Conservation (phyloP, 2,113 vertebrate genomes). For the Erpornis zantholeuca region DNA sequence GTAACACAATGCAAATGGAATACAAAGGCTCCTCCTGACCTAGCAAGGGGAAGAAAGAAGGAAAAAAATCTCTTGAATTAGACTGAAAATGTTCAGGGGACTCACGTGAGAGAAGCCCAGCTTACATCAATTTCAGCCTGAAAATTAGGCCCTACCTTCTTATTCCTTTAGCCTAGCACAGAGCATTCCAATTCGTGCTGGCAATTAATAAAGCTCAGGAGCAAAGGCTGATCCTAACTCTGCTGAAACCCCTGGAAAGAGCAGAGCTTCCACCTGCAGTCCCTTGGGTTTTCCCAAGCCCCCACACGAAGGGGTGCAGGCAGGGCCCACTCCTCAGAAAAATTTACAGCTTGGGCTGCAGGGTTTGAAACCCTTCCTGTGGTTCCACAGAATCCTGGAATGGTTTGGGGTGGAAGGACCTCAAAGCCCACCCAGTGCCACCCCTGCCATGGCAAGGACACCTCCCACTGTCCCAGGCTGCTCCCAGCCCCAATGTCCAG, state of each 20-base stretch:
- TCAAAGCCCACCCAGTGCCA: rapidly evolving
- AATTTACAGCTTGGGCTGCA: neutral
- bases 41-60: neutral
- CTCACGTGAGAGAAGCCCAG: neutral
- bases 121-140: neutral
- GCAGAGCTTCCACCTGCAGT: rapidly evolving
- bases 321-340: neutral
- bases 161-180: neutral
- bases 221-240: neutral
- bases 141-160: neutral
- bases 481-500: neutral
- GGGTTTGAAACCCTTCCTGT: neutral
- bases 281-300: neutral
- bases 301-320: neutral
- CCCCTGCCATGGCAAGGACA: neutral
- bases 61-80: neutral
- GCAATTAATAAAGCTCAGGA: neutral
- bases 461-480: neutral
- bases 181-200: neutral
- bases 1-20: slow-evolving; percentile 52
- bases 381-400: neutral
- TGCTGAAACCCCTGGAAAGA: neutral
- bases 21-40: slow-evolving; percentile 30
- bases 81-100: neutral
- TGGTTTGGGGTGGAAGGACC: neutral